phyloP scores from a whole-genome alignment of 2,888 invertebrate genomes.

The Andrena minutula region DNA sequence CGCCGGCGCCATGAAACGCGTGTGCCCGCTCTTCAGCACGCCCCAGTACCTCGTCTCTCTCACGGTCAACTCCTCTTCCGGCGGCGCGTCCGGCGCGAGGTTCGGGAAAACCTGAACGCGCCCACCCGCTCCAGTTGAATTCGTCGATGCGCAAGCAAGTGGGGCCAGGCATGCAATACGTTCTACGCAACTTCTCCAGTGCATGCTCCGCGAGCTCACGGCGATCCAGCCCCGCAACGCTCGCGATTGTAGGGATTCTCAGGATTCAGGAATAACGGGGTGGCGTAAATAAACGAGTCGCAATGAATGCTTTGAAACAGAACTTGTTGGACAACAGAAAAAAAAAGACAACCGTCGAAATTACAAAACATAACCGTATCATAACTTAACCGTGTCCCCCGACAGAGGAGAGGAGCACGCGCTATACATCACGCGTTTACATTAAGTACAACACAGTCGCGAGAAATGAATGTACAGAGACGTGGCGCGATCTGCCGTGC shows the following conservation, averaged over 20 bases:
- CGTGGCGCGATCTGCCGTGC: conserved; percentile 46
- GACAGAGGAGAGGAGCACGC: conserved; percentile 41
- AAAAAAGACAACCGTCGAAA: conserved; percentile 73
- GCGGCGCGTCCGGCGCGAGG: conserved; percentile 87
- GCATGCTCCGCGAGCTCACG: conserved; percentile 4
- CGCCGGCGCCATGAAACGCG: conserved; percentile 91
- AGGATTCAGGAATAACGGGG: conserved; percentile 36
- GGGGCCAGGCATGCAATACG: conserved; percentile 24
- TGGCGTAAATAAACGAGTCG: conserved; percentile 72
- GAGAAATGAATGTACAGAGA: conserved; percentile 54
- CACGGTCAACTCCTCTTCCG: conserved; percentile 91
- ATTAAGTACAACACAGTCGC: conserved; percentile 30
- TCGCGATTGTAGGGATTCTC: neutral
- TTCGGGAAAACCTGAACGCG: conserved; percentile 78
- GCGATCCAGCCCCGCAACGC: neutral
- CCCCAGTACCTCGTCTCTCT: conserved; percentile 93
- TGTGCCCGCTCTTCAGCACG: conserved; percentile 91
- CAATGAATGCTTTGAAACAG: conserved; percentile 85
- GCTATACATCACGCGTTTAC: conserved; percentile 63
- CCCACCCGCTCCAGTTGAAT: conserved; percentile 1
- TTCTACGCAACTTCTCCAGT: neutral
- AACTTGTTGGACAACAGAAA: conserved; percentile 85
- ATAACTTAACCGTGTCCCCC: conserved; percentile 61
- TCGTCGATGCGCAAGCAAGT: neutral
- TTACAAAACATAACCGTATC: conserved; percentile 76